Percentiles rank a stretch among this genome's conserved stretches.
phyloP scores from a whole-genome alignment of 2,888 invertebrate genomes.

The Euzophera pinguis region DNA sequence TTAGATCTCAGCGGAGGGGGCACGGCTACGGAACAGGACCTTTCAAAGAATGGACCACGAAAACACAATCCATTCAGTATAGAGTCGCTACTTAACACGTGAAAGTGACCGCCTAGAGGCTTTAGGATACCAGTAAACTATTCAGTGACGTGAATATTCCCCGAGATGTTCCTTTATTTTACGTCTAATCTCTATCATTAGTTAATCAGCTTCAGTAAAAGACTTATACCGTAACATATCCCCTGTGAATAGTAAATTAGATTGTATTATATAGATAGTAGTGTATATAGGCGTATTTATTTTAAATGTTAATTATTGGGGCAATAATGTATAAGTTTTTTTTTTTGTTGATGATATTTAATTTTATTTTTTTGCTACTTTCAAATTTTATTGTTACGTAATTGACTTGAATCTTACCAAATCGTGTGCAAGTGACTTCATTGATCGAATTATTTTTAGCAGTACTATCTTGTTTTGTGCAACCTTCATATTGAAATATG shows the following conservation, averaged over 20 bases:
- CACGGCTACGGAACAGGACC: constrained; percentile 65
- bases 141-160: constrained; percentile 40
- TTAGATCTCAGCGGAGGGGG: constrained; percentile 69
- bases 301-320: constrained; percentile 42
- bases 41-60: constrained; percentile 78
- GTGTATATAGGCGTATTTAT: constrained; percentile 64
- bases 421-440: background rate
- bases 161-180: constrained; percentile 61
- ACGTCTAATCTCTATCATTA: constrained; percentile 51
- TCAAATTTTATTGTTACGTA: constrained; percentile 47
- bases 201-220: constrained; percentile 61
- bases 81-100: constrained; percentile 90
- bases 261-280: constrained; percentile 72
- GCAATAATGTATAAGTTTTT: constrained; percentile 61
- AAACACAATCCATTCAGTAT: constrained; percentile 93
- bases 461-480: background rate
- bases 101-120: constrained; percentile 71
- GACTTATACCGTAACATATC: constrained; percentile 76
- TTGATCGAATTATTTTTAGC: background rate
- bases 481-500: constrained; percentile 7
- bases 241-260: constrained; percentile 71
- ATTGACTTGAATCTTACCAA: constrained; percentile 22
- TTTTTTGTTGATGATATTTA: constrained; percentile 57
- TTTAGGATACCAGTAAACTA: constrained; percentile 37
- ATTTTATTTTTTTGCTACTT: constrained; percentile 56